These are phyloP conservation scores for Hyperoplus immaculatus DNA, from an alignment of 2,797 vertebrate genomes.

Conservation along the genomic window DNA sequence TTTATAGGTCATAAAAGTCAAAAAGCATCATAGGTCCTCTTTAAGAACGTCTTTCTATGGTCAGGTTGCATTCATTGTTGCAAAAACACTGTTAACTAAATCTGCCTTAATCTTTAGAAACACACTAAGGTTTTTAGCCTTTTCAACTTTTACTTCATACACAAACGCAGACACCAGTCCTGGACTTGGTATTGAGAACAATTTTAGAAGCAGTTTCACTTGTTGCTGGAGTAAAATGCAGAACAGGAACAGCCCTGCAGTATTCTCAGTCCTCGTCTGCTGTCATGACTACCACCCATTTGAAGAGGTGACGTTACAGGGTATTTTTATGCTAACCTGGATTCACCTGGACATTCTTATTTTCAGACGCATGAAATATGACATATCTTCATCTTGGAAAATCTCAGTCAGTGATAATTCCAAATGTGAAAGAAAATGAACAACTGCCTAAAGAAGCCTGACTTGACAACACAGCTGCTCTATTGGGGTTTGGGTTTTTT, in stretches of 20 bases:
- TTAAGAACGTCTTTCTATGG: conserved; percentile 6
- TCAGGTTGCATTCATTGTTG: conserved; percentile 9
- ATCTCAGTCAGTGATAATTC: background rate
- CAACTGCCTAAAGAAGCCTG: conserved; percentile 9
- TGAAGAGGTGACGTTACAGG: conserved; percentile 47
- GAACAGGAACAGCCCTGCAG: conserved; percentile 43
- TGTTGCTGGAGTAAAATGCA: conserved; percentile 69
- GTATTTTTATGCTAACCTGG: conserved; percentile 10
- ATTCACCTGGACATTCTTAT: conserved; percentile 22
- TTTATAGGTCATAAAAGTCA: too few relatives aligned
- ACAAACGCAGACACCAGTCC: conserved; percentile 55
- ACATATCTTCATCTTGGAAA: background rate
- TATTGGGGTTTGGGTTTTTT: background rate
- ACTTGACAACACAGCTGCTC: background rate
- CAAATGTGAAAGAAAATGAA: conserved; percentile 20
- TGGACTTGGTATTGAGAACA: conserved; percentile 58
- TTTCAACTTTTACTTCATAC: conserved; percentile 69
- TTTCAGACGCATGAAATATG: conserved; percentile 18
- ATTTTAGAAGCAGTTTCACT: conserved; percentile 73
- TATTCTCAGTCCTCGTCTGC: conserved; percentile 27
- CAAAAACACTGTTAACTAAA: conserved; percentile 45
- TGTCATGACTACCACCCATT: conserved; percentile 31
- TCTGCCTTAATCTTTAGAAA: conserved; percentile 60
- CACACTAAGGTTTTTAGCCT: conserved; percentile 69
- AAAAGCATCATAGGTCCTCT: too few relatives aligned